Base-by-base conservation (phyloP, 92 coral and sea anemone genomes). In the Parazoanthus swiftii region DNA sequence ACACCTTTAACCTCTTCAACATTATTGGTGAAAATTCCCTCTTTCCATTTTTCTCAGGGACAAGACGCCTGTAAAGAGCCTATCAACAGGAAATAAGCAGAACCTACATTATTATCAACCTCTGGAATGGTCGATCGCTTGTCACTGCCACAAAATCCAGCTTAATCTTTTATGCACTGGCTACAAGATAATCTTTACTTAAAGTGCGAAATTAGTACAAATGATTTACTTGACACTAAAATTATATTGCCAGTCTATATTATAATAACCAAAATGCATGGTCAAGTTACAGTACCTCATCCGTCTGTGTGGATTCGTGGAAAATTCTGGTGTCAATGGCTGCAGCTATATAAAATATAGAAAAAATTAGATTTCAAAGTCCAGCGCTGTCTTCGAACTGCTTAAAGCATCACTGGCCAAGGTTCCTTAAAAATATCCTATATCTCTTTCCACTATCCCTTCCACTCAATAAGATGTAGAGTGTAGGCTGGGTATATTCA, bases 321-420 rank as follows among this genome's bases (percentile, higher is more conserved):
- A 96, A 93, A 10, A 96, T 91, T 86, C 99, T 95, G 14, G 99
- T 93, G 86, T 96, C 99, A 86, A 96, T 96, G 29, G 99, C 99
- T 38, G 99, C 98, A 91, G 96, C 99, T 96, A 89, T 20, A 18
- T 2, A 63, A 63, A 63, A 18, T 3, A 4, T 1, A 18, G 1
- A 63, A 15, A 25, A 63, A 1, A 63, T 21, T 21, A 18, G 5
- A 63, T 63, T 63, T 63, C 68, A 63, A 21, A 63, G 20, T 20
- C 58, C 58, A 51, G 58, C 58, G 7, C 58, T 3, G 2, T 51
- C 7, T 51, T 18, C 20, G 66, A 63, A 20, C 3, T 63, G 68
- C 5, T 63, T 18, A 3, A 63, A 63, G 14, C 20, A 63, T 63
- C 25, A 63, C 4, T 63, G 25, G 25, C n/a, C 58, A 51, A 5